Evolutionary conservation across 2,113 vertebrate genomes (phyloP).

Genomic region (Nyctibius bracteatus): DNA sequence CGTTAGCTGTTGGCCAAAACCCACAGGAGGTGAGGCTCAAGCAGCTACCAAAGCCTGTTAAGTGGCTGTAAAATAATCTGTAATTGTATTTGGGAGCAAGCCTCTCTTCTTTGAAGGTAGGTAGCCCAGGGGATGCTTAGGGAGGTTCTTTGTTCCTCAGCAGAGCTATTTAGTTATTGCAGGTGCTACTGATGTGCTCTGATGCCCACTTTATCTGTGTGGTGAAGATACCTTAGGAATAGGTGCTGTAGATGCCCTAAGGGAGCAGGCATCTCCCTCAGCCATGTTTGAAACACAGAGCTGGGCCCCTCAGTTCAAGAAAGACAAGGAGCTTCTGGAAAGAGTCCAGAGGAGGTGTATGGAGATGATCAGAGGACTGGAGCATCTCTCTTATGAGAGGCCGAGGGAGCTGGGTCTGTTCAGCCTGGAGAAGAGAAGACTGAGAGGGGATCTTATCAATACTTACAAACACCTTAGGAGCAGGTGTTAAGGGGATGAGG

Average conservation of each 20-base stretch:
- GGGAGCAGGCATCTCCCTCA: background rate
- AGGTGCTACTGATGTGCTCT: background rate
- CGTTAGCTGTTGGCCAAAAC: background rate
- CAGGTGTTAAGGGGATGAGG: too few relatives aligned
- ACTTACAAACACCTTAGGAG: too few relatives aligned
- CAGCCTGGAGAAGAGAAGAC: too few relatives aligned
- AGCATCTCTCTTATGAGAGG: too few relatives aligned
- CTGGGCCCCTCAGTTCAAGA: too few relatives aligned
- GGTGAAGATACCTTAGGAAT: background rate
- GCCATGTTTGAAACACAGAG: background rate
- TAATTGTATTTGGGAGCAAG: background rate
- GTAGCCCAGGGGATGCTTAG: background rate
- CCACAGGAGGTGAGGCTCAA: background rate
- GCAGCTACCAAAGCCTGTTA: background rate
- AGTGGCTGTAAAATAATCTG: fast-evolving
- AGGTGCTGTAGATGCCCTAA: background rate
- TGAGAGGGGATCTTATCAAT: too few relatives aligned
- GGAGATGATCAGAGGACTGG: too few relatives aligned
- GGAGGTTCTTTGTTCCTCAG: background rate
- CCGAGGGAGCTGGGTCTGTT: too few relatives aligned
- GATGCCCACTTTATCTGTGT: background rate
- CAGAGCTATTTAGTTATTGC: background rate
- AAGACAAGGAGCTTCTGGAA: too few relatives aligned
- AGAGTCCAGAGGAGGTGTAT: too few relatives aligned
- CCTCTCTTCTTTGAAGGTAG: background rate